Evolutionary conservation across 1,140 invertebrate genomes (phyloP), one percentile per base, ranked within the genome.

Genomic region (Hirudo medicinalis): DNA sequence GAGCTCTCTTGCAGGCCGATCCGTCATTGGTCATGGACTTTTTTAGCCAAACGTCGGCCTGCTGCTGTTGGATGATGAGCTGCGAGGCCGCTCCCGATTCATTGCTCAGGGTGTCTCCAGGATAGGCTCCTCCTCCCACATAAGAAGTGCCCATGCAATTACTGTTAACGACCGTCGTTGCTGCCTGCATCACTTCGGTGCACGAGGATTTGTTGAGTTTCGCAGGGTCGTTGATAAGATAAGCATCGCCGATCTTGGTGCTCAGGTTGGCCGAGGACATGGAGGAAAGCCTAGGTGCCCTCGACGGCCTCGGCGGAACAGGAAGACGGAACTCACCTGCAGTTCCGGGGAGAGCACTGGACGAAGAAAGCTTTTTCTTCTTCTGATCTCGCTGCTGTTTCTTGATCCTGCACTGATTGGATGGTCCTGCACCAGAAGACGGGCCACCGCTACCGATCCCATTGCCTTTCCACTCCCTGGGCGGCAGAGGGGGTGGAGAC

Each of bases 401-500:
- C 0, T 82, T 81, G 75, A 82, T 83, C 43, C 43, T 49, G 43
- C 43, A 49, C 43, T 17, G 43, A 49, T 49, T 17, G 43, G 43
- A 49, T 2, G 43, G 43, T 49, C 43, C 43, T 5, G 43, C 43
- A 15, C 5, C 43, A 9, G 43, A 49, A 49, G 4, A 40, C 40
- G 40, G 0, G 32, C 79, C 78, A 1, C 81, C 83, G 55, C 83
- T 83, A 36, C 81, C 76, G 66, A 83, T 83, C 73, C 80, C 82
- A 70, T 81, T 83, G 71, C 83, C 82, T 0, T 81, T 82, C 1
- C 82, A 82, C 75, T 80, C 78, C 70, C 80, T 80, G 3, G 79
- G 80, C 4, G 80, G 80, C 22, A 81, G 77, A 22, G 76, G 76
- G 74, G 79, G 80, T 74, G 78, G 79, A 36, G 79, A 76, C 67